Conservation (phyloP, 2,113 vertebrate species). For the Thinocorus orbignyianus region DNA sequence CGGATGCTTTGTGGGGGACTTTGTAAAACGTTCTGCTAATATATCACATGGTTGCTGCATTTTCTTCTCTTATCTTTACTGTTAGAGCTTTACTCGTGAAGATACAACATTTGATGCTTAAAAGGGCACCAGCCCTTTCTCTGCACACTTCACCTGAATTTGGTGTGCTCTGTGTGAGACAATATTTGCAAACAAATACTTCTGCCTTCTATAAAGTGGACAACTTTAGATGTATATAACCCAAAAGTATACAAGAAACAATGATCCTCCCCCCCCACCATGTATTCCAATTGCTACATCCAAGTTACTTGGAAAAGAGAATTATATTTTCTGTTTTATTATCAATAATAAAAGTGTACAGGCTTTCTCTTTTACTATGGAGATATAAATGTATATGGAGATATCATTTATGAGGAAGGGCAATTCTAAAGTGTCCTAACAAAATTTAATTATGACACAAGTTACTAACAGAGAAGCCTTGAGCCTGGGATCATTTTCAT, state of each 20-base stretch:
- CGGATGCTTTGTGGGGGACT: slow-evolving; percentile 75
- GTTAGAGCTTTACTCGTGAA: slow-evolving; percentile 60
- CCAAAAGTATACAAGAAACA: not conserved
- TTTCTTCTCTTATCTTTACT: slow-evolving; percentile 73
- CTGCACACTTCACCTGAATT: slow-evolving; percentile 59
- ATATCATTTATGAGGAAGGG: slow-evolving; percentile 38
- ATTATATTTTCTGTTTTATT: slow-evolving; percentile 36
- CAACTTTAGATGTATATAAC: not conserved
- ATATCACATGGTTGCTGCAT: slow-evolving; percentile 55
- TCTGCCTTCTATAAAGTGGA: not conserved
- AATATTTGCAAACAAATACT: slow-evolving; percentile 52
- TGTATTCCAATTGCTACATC: not conserved
- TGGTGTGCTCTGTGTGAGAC: slow-evolving; percentile 25
- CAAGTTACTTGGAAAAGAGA: slow-evolving; percentile 3
- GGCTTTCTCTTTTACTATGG: slow-evolving; percentile 46
- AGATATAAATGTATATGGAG: slow-evolving; percentile 44
- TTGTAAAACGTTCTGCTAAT: slow-evolving; percentile 73
- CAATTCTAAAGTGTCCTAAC: slow-evolving; percentile 50
- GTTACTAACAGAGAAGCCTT: slow-evolving; percentile 13
- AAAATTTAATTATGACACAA: slow-evolving; percentile 54
- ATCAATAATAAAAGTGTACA: slow-evolving; percentile 48
- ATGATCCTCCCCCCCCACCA: not conserved
- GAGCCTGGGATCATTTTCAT: slow-evolving; percentile 43
- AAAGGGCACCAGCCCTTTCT: slow-evolving; percentile 57
- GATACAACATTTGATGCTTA: slow-evolving; percentile 68